phyloP scores from a whole-genome alignment of 2,888 invertebrate genomes.

The Pemphredon lugubris region DNA sequence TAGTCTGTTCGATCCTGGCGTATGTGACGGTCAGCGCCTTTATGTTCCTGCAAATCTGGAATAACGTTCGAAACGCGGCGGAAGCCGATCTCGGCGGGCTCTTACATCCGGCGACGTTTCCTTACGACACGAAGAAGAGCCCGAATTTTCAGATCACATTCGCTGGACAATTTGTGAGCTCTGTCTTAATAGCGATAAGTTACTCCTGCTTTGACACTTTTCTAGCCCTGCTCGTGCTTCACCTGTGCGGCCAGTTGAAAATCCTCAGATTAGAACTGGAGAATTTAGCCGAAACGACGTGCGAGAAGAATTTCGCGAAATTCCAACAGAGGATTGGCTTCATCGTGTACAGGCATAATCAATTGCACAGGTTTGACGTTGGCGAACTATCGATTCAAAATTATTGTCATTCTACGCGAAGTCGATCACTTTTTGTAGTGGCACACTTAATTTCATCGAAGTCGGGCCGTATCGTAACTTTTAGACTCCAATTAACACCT shows the following conservation, averaged over 20 bases:
- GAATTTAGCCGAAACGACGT: constrained; percentile 13
- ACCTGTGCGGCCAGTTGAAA: constrained; percentile 69
- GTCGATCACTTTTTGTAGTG: no score
- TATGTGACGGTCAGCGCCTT: constrained; percentile 43
- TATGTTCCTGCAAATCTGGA: constrained; percentile 24
- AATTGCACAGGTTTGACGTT: constrained; percentile 47
- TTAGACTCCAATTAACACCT: no score
- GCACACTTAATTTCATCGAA: no score
- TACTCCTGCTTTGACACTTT: constrained; percentile 68
- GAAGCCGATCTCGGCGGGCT: constrained; percentile 27
- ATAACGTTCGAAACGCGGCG: constrained; percentile 18
- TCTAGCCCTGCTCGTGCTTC: constrained; percentile 65
- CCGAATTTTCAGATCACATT: constrained; percentile 65
- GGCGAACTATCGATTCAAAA: no score
- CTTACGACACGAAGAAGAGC: constrained; percentile 61
- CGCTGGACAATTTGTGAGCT: constrained; percentile 63
- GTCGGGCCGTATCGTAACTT: no score
- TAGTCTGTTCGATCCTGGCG: constrained; percentile 41
- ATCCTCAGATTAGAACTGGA: constrained; percentile 43
- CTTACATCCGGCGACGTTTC: constrained; percentile 52
- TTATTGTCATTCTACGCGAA: no score
- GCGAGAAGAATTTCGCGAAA: neutral
- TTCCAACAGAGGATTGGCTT: constrained; percentile 16
- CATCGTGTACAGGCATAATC: constrained; percentile 53
- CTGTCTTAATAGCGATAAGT: constrained; percentile 59